Evolutionary conservation across 2,113 vertebrate genomes (phyloP).

Genomic region (Eubucco bourcierii): DNA sequence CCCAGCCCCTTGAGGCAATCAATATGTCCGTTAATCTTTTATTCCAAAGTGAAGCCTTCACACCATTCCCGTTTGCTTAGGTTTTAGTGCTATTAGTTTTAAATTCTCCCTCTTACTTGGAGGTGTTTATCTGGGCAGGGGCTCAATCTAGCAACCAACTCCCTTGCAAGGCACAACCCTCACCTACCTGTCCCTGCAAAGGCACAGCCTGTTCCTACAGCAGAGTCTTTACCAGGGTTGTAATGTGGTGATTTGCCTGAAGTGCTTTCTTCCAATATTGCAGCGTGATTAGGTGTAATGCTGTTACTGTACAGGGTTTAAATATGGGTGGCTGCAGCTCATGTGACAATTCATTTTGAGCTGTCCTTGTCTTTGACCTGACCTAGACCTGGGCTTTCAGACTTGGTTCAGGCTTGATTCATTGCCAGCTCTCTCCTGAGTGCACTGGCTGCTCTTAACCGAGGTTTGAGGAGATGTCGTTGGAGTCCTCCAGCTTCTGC

Average conservation of each 20-base stretch:
- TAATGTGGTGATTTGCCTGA: neutral
- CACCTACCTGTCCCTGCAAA: neutral
- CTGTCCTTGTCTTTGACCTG: neutral
- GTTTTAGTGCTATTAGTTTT: neutral
- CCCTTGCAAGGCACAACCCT: neutral
- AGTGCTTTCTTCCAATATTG: neutral
- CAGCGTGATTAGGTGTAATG: neutral
- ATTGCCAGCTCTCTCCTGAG: neutral
- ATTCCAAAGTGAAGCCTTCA: conserved; percentile 40
- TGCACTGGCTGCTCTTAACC: neutral
- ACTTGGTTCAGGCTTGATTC: neutral
- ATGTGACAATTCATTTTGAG: neutral
- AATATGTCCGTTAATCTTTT: neutral
- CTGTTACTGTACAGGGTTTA: neutral
- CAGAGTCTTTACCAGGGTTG: neutral
- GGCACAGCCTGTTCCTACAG: neutral
- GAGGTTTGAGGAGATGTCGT: neutral
- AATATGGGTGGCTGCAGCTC: neutral
- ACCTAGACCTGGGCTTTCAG: neutral
- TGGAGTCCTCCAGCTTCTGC: neutral
- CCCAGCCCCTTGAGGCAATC: conserved; percentile 32
- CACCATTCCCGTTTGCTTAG: neutral
- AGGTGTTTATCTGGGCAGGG: neutral
- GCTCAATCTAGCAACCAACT: neutral
- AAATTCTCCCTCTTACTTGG: neutral